Evolutionary conservation across 2,888 invertebrate genomes (phyloP).

Genomic region (Xanthia icteritia): DNA sequence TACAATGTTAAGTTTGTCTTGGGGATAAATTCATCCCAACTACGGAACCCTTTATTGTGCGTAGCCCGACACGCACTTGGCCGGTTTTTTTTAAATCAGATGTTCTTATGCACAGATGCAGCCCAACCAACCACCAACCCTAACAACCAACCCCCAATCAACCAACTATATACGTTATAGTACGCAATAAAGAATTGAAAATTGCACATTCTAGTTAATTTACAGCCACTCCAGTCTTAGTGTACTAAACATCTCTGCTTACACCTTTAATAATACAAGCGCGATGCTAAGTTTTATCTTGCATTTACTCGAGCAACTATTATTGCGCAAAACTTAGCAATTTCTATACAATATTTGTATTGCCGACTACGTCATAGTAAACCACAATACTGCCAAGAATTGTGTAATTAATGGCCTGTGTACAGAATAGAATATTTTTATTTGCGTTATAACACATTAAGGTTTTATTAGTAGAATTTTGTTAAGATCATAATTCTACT

Average conservation of each 20-base stretch:
- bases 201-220: not conserved
- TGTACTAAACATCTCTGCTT: not conserved
- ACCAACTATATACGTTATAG: too few species aligned
- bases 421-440: not conserved
- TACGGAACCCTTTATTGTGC: too few species aligned
- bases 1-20: too few species aligned
- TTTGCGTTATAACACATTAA: not conserved
- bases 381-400: constrained; percentile 4
- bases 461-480: not conserved
- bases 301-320: not conserved
- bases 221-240: not conserved
- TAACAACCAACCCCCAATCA: too few species aligned
- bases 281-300: not conserved
- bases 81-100: too few species aligned
- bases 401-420: not conserved
- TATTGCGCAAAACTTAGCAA: not conserved
- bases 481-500: too few species aligned
- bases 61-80: too few species aligned
- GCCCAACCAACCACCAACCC: too few species aligned
- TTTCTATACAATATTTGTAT: not conserved
- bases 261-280: not conserved
- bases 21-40: too few species aligned
- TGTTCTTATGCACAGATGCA: too few species aligned
- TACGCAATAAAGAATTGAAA: too few species aligned
- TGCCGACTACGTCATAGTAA: not conserved